Conservation (phyloP, 2,888 invertebrate genomes). For the Platycnemis pennipes region DNA sequence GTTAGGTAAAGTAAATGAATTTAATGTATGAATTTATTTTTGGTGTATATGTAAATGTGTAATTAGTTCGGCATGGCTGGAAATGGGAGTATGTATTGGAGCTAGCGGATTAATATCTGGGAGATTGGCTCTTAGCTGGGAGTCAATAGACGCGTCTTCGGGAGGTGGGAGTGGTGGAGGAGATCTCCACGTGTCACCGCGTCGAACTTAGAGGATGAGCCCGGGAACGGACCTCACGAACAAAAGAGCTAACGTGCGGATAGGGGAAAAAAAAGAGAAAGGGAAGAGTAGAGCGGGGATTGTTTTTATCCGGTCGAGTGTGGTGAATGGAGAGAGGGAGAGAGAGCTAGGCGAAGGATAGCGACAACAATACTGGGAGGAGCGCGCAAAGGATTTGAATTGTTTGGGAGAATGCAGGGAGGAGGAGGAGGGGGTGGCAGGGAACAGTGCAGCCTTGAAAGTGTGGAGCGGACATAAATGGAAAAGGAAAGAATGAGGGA, state of each 20-base stretch:
- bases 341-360: constrained; percentile 18
- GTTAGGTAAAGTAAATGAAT: too few relatives aligned
- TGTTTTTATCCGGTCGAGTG: constrained; percentile 10
- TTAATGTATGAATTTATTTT: too few relatives aligned
- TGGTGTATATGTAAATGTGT: too few relatives aligned
- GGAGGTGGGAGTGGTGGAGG: background rate
- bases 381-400: background rate
- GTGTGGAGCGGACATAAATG: background rate
- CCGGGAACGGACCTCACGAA: background rate
- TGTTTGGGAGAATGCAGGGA: background rate
- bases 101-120: too few relatives aligned
- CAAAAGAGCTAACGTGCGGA: background rate
- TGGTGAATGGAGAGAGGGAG: background rate
- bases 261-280: background rate
- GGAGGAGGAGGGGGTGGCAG: background rate
- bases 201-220: background rate
- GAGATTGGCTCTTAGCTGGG: too few relatives aligned
- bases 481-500: background rate
- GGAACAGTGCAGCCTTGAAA: background rate
- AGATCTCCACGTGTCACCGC: background rate
- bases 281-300: background rate
- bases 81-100: too few relatives aligned
- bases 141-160: too few relatives aligned
- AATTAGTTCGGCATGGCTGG: too few relatives aligned
- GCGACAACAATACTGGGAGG: background rate